Conservation (phyloP, 1,140 invertebrate genomes). For the Caerostris extrusa region DNA sequence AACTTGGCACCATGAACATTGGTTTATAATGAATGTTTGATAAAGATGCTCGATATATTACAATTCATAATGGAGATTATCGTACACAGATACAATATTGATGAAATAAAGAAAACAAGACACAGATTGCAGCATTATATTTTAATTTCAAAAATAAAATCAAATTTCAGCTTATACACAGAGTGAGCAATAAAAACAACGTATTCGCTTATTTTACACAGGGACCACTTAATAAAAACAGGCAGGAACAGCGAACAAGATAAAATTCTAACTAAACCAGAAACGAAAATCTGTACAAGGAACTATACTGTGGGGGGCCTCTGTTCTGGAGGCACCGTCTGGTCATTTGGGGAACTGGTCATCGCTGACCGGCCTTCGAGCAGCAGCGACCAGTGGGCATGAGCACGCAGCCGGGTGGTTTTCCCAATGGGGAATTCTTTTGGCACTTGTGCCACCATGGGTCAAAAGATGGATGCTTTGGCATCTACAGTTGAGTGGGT, state of each 20-base stretch:
- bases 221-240: background rate
- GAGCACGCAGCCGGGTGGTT: background rate
- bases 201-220: constrained; percentile 1
- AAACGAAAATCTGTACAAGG: background rate
- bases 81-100: too few species aligned
- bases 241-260: constrained; percentile 6
- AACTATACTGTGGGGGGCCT: background rate
- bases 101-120: background rate
- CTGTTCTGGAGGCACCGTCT: background rate
- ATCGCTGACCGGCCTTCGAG: constrained; percentile 21
- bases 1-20: too few species aligned
- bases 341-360: constrained; percentile 5
- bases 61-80: too few species aligned
- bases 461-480: background rate
- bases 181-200: constrained; percentile 27
- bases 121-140: background rate
- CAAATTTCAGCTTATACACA: constrained; percentile 5
- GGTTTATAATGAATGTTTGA: too few species aligned
- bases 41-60: too few species aligned
- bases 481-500: background rate
- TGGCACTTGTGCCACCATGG: background rate
- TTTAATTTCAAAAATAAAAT: constrained; percentile 51
- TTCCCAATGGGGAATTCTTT: background rate
- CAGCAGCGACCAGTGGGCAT: background rate
- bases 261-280: constrained; percentile 44